A percentile compares a stretch with the other conserved stretches of the same genome.
Evolutionary conservation across 2,797 vertebrate genomes (phyloP).

Genomic region (Uromys caudimaculatus): DNA sequence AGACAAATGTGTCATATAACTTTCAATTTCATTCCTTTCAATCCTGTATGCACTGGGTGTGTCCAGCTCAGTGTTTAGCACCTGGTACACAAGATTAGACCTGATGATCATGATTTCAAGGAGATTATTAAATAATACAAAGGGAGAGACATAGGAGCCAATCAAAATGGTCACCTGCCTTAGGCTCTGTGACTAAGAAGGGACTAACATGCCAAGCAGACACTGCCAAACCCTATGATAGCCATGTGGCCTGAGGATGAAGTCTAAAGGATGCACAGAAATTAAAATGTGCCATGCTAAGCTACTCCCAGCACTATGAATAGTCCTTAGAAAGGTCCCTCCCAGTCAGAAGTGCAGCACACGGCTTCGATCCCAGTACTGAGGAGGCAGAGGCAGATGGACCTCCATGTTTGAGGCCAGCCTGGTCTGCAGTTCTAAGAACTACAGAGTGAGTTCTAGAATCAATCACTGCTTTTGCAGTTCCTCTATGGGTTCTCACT

Average conservation of each 20-base stretch:
- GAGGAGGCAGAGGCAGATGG: neutral
- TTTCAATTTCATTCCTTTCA: slow-evolving; percentile 14
- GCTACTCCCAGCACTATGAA: slow-evolving; percentile 13
- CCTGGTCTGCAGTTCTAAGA: neutral
- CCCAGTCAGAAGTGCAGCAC: neutral
- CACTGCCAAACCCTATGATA: neutral
- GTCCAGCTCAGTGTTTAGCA: neutral
- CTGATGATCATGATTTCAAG: neutral
- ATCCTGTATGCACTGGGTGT: neutral
- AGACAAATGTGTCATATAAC: neutral
- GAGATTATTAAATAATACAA: neutral
- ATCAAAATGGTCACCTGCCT: neutral
- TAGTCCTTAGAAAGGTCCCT: neutral
- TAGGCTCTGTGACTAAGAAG: slow-evolving; percentile 11
- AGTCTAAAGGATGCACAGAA: neutral
- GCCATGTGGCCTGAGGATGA: neutral
- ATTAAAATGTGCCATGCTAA: neutral
- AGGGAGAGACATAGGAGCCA: neutral
- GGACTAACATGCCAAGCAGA: neutral
- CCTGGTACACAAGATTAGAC: neutral
- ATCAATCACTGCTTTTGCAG: neutral
- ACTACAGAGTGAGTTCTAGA: neutral
- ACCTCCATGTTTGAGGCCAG: neutral
- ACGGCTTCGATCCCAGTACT: neutral
- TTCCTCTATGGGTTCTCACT: neutral